Evolutionary conservation across 2,888 invertebrate species (phyloP), one percentile per base, ranked within the genome.

Genomic region (Mellilla xanthometata): DNA sequence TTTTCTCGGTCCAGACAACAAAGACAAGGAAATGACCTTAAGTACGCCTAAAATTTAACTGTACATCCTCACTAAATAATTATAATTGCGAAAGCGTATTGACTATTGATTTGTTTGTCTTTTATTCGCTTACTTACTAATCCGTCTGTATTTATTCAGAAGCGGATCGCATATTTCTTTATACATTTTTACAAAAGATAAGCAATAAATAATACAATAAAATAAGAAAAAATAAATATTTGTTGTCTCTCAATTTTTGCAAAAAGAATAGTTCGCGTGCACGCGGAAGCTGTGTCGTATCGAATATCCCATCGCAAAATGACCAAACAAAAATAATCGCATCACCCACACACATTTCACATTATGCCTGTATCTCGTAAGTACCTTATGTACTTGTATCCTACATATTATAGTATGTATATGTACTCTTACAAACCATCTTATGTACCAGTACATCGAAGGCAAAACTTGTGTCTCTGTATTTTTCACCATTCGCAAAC

Each of bases 401-500:
- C n/a, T n/a, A n/a, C n/a, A n/a, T n/a, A n/a, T n/a, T n/a, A n/a
- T n/a, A n/a, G n/a, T n/a, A n/a, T n/a, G n/a, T n/a, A n/a, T n/a
- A n/a, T n/a, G n/a, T n/a, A n/a, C n/a, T n/a, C n/a, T n/a, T n/a
- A n/a, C n/a, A n/a, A n/a, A n/a, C n/a, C n/a, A n/a, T n/a, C 19
- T 24, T 42, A 19, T n/a, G n/a, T 19, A 19, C 15, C 4, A 19
- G 26, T 41, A 23, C 36, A 35, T 39, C 39, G 27, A 29, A 40
- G 32, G 43, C 46, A 43, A 43, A 22, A 36, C 43, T 52, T 50
- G 49, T 52, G 46, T 50, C 30, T 38, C 24, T 7, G 23, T 41
- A 41, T 41, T 47, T 38, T 49, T 28, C 24, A 39, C 39, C 39
- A 27, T 13, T 27, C 31, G 8, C 24, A 35, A 38, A 57, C 52